A percentile compares a stretch with the other conserved stretches of the same genome.
These are phyloP conservation scores for Antechinus flavipes DNA, from an alignment of 2,113 vertebrate genomes.

Conservation along the genomic window DNA sequence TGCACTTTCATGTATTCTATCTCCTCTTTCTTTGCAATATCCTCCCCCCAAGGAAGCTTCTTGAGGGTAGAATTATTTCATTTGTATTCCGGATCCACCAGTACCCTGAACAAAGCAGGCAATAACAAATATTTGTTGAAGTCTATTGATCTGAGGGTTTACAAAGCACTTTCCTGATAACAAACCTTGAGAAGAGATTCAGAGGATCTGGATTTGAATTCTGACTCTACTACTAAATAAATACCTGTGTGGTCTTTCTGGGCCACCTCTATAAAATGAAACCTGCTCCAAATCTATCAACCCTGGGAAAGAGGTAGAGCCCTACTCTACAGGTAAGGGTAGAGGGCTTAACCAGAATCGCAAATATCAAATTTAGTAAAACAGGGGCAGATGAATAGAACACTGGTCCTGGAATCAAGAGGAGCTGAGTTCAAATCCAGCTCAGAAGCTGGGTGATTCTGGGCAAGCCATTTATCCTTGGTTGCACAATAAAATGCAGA, in stretches of 20 bases:
- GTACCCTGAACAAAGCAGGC: not conserved
- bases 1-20: no score
- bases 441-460: not conserved
- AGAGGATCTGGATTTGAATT: not conserved
- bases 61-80: not conserved
- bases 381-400: no score
- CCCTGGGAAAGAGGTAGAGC: no score
- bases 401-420: not conserved
- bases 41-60: no score
- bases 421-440: not conserved
- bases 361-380: not conserved
- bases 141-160: not conserved
- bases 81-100: not conserved
- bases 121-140: not conserved
- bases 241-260: not conserved
- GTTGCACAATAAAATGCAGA: not conserved
- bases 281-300: not conserved
- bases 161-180: not conserved
- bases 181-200: not conserved
- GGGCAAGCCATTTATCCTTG: not conserved
- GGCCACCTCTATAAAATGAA: not conserved
- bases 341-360: no score
- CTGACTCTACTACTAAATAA: not conserved
- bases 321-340: not conserved
- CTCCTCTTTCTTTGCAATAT: not conserved